Conservation (phyloP, 2,888 invertebrate genomes). For the Synanthedon myopaeformis region DNA sequence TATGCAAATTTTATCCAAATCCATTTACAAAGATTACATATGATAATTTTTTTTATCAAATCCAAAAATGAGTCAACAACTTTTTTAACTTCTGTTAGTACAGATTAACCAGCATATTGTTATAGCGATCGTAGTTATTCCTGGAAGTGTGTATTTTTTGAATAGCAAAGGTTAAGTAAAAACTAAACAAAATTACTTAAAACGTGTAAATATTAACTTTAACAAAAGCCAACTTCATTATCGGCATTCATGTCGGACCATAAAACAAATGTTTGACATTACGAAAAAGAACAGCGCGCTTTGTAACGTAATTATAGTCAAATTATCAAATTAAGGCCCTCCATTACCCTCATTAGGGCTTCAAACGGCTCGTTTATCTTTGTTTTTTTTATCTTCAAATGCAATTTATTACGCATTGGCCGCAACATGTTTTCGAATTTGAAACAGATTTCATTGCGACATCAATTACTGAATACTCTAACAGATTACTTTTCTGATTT, state of each 20-base stretch:
- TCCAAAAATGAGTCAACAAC: too few relatives aligned
- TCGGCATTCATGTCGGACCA: not conserved
- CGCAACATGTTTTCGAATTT: slow-evolving; percentile 21
- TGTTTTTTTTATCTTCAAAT: slow-evolving; percentile 15
- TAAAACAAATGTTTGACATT: not conserved
- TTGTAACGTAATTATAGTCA: slow-evolving; percentile 18
- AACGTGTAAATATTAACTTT: not conserved
- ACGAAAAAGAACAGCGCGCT: slow-evolving; percentile 7
- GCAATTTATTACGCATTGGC: slow-evolving; percentile 13
- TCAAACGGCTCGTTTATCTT: slow-evolving; percentile 15
- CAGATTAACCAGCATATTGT: too few relatives aligned
- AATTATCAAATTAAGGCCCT: slow-evolving; percentile 26
- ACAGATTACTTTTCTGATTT: not conserved
- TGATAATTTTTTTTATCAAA: too few relatives aligned
- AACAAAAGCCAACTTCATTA: not conserved
- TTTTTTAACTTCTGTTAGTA: too few relatives aligned
- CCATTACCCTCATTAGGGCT: slow-evolving; percentile 23
- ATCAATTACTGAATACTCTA: not conserved
- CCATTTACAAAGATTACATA: too few relatives aligned
- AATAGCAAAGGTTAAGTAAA: not conserved
- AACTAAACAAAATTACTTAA: not conserved
- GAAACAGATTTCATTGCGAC: slow-evolving; percentile 9
- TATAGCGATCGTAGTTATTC: too few relatives aligned
- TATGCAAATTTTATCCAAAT: too few relatives aligned
- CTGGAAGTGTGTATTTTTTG: too few relatives aligned